Percentiles rank a stretch among this genome's conserved stretches.
Evolutionary conservation across 2,888 invertebrate genomes (phyloP).

Genomic region (Gymnosoma rotundatum): DNA sequence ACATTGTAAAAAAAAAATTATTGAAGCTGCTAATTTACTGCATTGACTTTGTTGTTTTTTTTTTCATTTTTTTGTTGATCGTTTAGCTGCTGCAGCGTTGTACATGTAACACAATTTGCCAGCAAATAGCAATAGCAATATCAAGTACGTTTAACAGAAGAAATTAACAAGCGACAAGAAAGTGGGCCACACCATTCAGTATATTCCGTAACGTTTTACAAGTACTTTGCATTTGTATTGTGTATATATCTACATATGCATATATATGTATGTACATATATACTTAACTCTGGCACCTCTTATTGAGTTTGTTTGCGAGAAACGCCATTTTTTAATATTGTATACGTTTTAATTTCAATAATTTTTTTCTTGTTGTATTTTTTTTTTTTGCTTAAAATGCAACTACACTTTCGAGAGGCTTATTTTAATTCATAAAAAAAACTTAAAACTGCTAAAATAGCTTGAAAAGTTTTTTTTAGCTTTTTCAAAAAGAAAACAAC

Average conservation of each 20-base stretch:
- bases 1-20: slow-evolving; percentile 18
- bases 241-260: background rate
- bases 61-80: too few relatives aligned
- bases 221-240: slow-evolving; percentile 41
- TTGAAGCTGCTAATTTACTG: slow-evolving; percentile 67
- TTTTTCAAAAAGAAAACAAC: slow-evolving; percentile 14
- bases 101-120: slow-evolving; percentile 47
- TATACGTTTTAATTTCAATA: slow-evolving; percentile 19
- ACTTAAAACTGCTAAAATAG: slow-evolving; percentile 8
- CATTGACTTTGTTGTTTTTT: slow-evolving; percentile 43
- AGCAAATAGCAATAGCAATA: slow-evolving; percentile 39
- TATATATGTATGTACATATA: background rate
- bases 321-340: slow-evolving; percentile 51
- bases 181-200: slow-evolving; percentile 62
- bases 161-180: slow-evolving; percentile 59
- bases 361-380: background rate
- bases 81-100: slow-evolving; percentile 48
- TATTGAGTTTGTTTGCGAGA: slow-evolving; percentile 45
- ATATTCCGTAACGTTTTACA: slow-evolving; percentile 52
- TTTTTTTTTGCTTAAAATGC: slow-evolving; percentile 50
- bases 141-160: slow-evolving; percentile 39
- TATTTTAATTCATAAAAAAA: slow-evolving; percentile 22
- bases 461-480: slow-evolving; percentile 35
- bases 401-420: slow-evolving; percentile 56
- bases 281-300: slow-evolving; percentile 50